These are phyloP conservation scores for Drosophila pseudoobscura DNA, from an alignment of 1,140 invertebrate genomes.

Conservation along the genomic window DNA sequence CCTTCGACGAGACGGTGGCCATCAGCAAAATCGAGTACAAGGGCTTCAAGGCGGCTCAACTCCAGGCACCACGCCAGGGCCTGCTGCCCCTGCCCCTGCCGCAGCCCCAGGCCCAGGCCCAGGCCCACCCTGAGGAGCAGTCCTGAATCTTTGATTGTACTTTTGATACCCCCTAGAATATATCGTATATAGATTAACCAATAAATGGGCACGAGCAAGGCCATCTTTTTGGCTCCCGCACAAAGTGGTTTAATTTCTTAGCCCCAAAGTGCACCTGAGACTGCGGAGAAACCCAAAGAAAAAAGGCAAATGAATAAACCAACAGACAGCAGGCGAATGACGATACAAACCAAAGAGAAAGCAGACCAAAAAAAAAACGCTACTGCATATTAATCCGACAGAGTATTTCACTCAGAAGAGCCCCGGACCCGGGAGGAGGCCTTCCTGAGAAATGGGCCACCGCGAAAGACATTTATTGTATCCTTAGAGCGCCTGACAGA, in stretches of 20 bases:
- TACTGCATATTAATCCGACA: constrained; percentile 80
- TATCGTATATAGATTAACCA: neutral
- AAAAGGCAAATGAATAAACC: constrained; percentile 75
- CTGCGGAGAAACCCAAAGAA: constrained; percentile 22
- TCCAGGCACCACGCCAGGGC: neutral
- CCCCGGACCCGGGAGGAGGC: neutral
- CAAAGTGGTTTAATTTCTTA: constrained; percentile 80
- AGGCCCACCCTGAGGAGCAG: no score
- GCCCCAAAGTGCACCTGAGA: constrained; percentile 70
- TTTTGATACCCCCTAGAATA: neutral
- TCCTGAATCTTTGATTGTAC: no score
- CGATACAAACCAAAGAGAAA: constrained; percentile 43
- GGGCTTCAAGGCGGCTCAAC: neutral
- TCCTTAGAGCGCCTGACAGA: constrained; percentile 79
- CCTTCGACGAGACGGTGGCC: constrained; percentile 25
- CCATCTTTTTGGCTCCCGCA: constrained; percentile 48
- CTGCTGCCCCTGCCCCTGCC: no score
- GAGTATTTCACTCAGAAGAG: constrained; percentile 72
- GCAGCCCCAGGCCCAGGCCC: no score
- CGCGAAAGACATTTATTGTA: constrained; percentile 81
- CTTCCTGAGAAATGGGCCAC: constrained; percentile 41
- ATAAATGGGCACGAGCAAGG: neutral
- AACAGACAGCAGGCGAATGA: constrained; percentile 52
- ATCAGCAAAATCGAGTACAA: constrained; percentile 45
- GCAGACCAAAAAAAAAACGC: constrained; percentile 50